These are phyloP conservation scores for Vannuccia rotundouncinata DNA, from an alignment of 2,888 invertebrate genomes.

Conservation along the genomic window DNA sequence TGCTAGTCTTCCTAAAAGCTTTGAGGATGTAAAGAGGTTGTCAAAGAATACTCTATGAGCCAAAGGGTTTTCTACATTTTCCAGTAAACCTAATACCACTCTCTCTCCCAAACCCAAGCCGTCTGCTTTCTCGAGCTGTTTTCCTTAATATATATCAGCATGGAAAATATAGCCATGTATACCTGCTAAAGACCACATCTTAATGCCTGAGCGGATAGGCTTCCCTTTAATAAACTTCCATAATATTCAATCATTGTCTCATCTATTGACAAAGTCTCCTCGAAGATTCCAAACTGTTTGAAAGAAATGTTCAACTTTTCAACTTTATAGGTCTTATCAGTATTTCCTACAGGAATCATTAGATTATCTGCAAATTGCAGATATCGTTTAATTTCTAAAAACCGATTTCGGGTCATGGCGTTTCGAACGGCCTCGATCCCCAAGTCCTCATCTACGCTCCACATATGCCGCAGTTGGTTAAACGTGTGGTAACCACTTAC, in stretches of 20 bases:
- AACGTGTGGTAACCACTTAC: neutral
- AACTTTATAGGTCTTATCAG: neutral
- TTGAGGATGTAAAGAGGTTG: neutral
- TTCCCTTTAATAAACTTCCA: neutral
- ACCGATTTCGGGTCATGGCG: neutral
- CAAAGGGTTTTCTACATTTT: neutral
- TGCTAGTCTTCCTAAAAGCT: neutral
- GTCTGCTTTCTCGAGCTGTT: neutral
- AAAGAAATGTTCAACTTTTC: neutral
- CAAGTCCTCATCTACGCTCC: neutral
- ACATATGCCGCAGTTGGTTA: neutral
- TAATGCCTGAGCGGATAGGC: neutral
- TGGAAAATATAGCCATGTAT: neutral
- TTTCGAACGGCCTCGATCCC: neutral
- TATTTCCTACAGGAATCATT: neutral
- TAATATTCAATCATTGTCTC: neutral
- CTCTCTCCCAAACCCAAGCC: neutral
- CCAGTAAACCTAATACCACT: neutral
- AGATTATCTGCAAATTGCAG: neutral
- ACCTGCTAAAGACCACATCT: neutral
- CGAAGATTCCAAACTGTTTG: neutral
- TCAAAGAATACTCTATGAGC: neutral
- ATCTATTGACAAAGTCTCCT: neutral
- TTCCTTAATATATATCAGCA: neutral
- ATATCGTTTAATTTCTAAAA: neutral